phyloP scores from a whole-genome alignment of 2,797 vertebrate genomes.

The Danio jaintianensis region DNA sequence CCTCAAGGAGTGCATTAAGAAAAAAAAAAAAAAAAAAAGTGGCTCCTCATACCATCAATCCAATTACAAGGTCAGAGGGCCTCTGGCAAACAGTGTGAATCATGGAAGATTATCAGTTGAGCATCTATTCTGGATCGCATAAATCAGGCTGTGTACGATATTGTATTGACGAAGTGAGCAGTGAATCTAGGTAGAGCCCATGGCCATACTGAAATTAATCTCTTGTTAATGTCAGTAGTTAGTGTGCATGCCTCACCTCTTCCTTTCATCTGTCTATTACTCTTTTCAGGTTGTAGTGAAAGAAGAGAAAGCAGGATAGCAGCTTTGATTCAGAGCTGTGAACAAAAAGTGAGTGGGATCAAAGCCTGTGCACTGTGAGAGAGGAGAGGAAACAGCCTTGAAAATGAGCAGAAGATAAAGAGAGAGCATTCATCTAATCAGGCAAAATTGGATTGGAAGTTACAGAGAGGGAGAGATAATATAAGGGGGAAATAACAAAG shows the following conservation, averaged over 20 bases:
- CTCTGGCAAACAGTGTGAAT: conserved; percentile 31
- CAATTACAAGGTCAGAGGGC: conserved; percentile 48
- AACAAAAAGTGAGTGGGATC: conserved; percentile 29
- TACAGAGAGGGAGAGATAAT: neutral
- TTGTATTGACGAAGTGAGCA: conserved; percentile 16
- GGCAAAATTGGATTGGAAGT: neutral
- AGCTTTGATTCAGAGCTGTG: conserved; percentile 38
- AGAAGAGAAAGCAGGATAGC: conserved; percentile 26
- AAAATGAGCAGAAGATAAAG: conserved; percentile 21
- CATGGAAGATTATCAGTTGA: conserved; percentile 17
- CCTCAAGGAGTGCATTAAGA: neutral
- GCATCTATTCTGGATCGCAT: conserved; percentile 12
- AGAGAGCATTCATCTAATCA: neutral
- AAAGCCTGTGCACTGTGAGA: conserved; percentile 23
- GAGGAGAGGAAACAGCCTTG: neutral
- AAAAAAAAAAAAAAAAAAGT: conserved; percentile 22
- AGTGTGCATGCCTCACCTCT: conserved; percentile 14
- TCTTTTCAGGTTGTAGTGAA: conserved; percentile 16
- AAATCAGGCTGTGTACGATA: conserved; percentile 39
- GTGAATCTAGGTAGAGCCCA: conserved; percentile 13
- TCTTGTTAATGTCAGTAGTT: conserved; percentile 34
- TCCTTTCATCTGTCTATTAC: conserved; percentile 29
- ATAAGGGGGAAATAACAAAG: neutral
- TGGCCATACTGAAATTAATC: conserved; percentile 31
- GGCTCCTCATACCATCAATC: conserved; percentile 35